Conservation (phyloP, 2,888 invertebrate genomes). For the Diadromus collaris region DNA sequence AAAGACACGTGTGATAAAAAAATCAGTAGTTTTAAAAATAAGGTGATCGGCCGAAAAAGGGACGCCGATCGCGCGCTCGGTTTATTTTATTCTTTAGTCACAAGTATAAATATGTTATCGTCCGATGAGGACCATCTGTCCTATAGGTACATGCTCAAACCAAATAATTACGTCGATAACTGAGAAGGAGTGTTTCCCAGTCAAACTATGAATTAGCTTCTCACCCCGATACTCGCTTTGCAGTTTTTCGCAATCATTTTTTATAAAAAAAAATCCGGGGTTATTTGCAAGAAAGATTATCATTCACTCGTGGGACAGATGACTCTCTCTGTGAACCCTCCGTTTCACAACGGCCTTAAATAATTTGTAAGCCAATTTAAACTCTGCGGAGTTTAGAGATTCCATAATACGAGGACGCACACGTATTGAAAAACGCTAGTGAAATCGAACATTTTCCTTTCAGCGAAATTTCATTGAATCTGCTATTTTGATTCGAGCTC, state of each 20-base stretch:
- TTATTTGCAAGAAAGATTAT: constrained; percentile 1
- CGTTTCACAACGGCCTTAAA: constrained; percentile 37
- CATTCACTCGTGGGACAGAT: background rate
- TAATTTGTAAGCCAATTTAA: constrained; percentile 15
- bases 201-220: background rate
- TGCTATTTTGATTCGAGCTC: constrained; percentile 23
- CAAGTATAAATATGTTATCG: background rate
- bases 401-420: background rate
- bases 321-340: constrained; percentile 4
- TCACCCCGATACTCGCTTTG: background rate
- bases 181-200: background rate
- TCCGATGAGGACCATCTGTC: background rate
- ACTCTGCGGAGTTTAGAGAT: constrained; percentile 5
- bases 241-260: background rate
- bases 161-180: background rate
- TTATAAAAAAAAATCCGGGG: background rate
- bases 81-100: constrained; percentile 3
- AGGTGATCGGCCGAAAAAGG: constrained; percentile 10
- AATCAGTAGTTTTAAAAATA: constrained; percentile 43
- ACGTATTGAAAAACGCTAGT: background rate
- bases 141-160: background rate
- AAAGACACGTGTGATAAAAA: constrained; percentile 60
- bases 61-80: background rate
- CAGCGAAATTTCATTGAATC: background rate
- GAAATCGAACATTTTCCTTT: background rate